A percentile compares a stretch with the other conserved stretches of the same genome.
Evolutionary conservation across 1,140 invertebrate genomes (phyloP).

Genomic region (Meteorus sp.): DNA sequence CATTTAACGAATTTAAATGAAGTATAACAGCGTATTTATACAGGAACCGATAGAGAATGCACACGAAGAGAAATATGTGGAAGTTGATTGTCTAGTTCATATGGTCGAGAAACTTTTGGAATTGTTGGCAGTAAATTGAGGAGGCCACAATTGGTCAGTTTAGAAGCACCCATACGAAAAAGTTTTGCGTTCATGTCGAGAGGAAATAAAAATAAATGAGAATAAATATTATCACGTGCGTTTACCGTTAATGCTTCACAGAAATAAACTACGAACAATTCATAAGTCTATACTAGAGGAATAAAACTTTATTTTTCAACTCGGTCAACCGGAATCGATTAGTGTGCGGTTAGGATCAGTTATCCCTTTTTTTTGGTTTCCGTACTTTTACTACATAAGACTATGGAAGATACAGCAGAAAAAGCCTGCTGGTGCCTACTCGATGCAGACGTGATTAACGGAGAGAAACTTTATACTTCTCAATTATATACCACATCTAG

Average conservation of each 20-base stretch:
- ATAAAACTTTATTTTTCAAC: constrained; percentile 16
- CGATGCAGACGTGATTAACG: too few relatives aligned
- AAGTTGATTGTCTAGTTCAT: too few relatives aligned
- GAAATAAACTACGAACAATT: too few relatives aligned
- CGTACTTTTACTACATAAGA: too few relatives aligned
- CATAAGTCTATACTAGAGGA: constrained; percentile 17
- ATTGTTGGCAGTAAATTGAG: neutral
- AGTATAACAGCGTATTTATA: neutral
- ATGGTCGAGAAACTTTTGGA: neutral
- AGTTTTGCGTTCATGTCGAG: too few relatives aligned
- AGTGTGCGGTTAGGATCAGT: neutral
- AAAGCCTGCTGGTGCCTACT: too few relatives aligned
- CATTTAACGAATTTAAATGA: neutral
- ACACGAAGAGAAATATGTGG: neutral
- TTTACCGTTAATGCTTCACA: too few relatives aligned
- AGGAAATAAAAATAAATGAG: too few relatives aligned
- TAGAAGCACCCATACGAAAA: neutral
- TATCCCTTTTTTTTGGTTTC: neutral
- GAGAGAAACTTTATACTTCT: too few relatives aligned
- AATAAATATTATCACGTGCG: neutral
- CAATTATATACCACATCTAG: too few relatives aligned
- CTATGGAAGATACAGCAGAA: too few relatives aligned
- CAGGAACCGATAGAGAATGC: neutral
- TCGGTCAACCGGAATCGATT: constrained; percentile 15
- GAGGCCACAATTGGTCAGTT: constrained; percentile 7